Percentiles rank a stretch among this genome's conserved stretches.
Evolutionary conservation across 1,140 invertebrate genomes (phyloP).

Genomic region (Drosophila pandora): DNA sequence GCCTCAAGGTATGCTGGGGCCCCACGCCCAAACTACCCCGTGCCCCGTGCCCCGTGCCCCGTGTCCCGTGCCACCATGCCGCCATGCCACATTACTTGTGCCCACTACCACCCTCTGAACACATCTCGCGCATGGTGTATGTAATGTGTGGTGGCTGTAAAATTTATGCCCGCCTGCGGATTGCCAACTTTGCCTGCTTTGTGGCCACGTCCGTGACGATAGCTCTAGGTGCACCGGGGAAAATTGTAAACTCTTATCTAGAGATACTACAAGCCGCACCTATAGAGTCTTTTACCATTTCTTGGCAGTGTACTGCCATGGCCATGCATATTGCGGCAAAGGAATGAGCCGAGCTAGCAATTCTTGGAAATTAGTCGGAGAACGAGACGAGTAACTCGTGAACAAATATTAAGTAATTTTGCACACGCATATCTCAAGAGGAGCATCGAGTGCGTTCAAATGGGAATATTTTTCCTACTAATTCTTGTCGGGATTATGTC

Average conservation of each 20-base stretch:
- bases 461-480: conserved; percentile 32
- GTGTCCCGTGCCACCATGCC: no score
- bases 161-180: conserved; percentile 61
- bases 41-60: not conserved
- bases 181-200: conserved; percentile 29
- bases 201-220: conserved; percentile 28
- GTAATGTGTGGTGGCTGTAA: conserved; percentile 50
- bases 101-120: conserved; percentile 2
- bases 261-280: not conserved
- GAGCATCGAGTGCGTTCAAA: conserved; percentile 22
- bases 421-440: conserved; percentile 40
- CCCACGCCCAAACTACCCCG: conserved; percentile 48
- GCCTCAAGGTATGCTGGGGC: conserved; percentile 53
- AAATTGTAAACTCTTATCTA: not conserved
- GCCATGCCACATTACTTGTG: no score
- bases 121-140: conserved; percentile 29
- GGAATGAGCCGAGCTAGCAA: conserved; percentile 30
- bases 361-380: conserved; percentile 41
- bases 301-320: not conserved
- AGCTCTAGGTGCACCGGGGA: conserved; percentile 8
- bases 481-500: conserved; percentile 46
- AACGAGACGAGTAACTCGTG: conserved; percentile 37
- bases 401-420: conserved; percentile 57
- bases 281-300: not conserved
- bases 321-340: conserved; percentile 33